Evolutionary conservation across 2,113 vertebrate species (phyloP).

Genomic region (Xiphophorus couchianus): DNA sequence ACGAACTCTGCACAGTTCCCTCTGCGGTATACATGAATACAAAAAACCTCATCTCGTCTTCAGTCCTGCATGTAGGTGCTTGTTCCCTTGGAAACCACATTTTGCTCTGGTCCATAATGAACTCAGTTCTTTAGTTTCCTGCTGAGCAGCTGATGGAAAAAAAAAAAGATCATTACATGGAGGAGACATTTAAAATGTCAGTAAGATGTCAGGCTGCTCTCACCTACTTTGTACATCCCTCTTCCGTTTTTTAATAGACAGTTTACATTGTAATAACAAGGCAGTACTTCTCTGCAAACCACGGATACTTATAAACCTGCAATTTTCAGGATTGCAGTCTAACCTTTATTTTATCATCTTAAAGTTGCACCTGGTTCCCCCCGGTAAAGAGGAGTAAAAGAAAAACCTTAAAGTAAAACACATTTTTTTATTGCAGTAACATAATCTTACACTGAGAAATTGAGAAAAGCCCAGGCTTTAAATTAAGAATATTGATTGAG

Average conservation of each 20-base stretch:
- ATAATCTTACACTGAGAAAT: not conserved
- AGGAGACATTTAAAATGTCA: constrained; percentile 64
- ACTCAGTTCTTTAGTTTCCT: constrained; percentile 55
- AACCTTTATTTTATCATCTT: not conserved
- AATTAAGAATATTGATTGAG: no score
- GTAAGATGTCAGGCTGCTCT: constrained; percentile 52
- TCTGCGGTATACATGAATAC: constrained; percentile 48
- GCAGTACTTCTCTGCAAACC: constrained; percentile 1
- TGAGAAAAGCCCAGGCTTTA: not conserved
- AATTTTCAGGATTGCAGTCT: not conserved
- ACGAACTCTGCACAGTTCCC: constrained; percentile 50
- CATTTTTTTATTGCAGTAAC: not conserved
- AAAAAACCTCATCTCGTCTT: constrained; percentile 56
- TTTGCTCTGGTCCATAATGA: constrained; percentile 68
- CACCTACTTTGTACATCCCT: constrained; percentile 21
- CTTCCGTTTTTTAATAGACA: constrained; percentile 16
- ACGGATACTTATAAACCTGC: constrained; percentile 4
- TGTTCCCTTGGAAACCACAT: constrained; percentile 80
- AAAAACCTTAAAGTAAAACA: not conserved
- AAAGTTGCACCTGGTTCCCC: not conserved
- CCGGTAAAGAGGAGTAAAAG: not conserved
- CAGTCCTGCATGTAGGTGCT: constrained; percentile 52
- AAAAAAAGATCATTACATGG: constrained; percentile 47
- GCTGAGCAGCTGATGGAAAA: constrained; percentile 56
- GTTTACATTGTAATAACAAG: constrained; percentile 17